phyloP scores from a whole-genome alignment of 2,797 vertebrate species.

The Coracias cyanogaster region DNA sequence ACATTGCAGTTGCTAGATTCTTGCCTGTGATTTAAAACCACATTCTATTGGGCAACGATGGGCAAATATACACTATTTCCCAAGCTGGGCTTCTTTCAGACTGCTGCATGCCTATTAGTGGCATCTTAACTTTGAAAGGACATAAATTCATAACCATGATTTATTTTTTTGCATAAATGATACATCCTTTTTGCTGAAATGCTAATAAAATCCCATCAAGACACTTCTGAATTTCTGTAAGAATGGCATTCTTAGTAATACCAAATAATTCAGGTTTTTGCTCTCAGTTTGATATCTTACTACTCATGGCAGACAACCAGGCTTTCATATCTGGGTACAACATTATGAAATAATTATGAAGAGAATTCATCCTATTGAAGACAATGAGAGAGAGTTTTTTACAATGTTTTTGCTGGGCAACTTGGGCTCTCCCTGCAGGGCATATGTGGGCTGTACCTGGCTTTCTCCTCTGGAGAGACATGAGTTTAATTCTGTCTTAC shows the following conservation, averaged over 20 bases:
- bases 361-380: neutral
- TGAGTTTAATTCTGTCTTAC: neutral
- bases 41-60: neutral
- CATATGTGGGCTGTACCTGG: neutral
- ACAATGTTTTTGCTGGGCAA: neutral
- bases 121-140: neutral
- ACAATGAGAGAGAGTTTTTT: neutral
- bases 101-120: neutral
- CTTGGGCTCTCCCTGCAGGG: neutral
- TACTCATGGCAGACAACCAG: neutral
- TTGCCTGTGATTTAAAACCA: neutral
- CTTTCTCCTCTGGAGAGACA: neutral
- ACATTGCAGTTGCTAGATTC: fast-evolving
- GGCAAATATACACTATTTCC: neutral
- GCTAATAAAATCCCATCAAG: neutral
- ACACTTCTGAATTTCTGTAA: neutral
- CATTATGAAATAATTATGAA: slow-evolving; percentile 3
- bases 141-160: neutral
- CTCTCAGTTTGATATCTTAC: neutral
- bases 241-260: slow-evolving; percentile 18
- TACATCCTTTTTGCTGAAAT: neutral
- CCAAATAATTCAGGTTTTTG: neutral
- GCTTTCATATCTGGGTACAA: neutral
- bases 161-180: neutral
- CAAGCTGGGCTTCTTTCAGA: neutral